A percentile compares a stretch with the other conserved stretches of the same genome.
Conservation (phyloP, 2,797 vertebrate species). For the Discoglossus pictus region DNA sequence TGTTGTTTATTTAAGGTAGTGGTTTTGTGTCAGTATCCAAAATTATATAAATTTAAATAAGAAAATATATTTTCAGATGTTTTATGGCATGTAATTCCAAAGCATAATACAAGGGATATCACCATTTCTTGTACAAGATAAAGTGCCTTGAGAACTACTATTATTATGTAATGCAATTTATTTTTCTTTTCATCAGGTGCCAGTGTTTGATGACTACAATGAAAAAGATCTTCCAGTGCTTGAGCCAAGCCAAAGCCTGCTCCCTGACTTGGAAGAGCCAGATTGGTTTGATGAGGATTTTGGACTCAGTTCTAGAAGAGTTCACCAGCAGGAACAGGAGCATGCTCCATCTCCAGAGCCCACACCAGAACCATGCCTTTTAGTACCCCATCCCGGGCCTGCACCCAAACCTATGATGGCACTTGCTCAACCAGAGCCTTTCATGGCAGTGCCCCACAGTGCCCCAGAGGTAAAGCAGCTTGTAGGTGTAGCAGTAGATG, state of each 20-base stretch:
- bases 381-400: constrained; percentile 65
- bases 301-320: constrained; percentile 85
- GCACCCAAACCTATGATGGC: constrained; percentile 64
- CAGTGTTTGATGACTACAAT: constrained; percentile 85
- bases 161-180: constrained; percentile 33
- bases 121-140: too few species aligned
- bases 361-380: constrained; percentile 61
- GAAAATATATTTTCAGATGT: too few species aligned
- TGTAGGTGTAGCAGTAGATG: constrained; percentile 79
- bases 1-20: too few species aligned
- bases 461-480: constrained; percentile 83
- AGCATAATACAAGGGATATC: too few species aligned
- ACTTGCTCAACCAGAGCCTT: constrained; percentile 79
- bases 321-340: constrained; percentile 80
- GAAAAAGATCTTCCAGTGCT: constrained; percentile 92
- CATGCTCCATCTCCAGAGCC: constrained; percentile 35
- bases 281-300: constrained; percentile 99
- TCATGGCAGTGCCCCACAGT: constrained; percentile 86
- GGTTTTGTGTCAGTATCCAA: too few species aligned
- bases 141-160: not conserved
- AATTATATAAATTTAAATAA: too few species aligned
- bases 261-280: constrained; percentile 87
- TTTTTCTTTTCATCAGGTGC: constrained; percentile 73
- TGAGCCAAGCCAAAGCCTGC: constrained; percentile 81
- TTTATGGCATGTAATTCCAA: too few species aligned